These are phyloP conservation scores for Cylindroiulus punctatus DNA, from an alignment of 2,888 invertebrate species.

Conservation along the genomic window DNA sequence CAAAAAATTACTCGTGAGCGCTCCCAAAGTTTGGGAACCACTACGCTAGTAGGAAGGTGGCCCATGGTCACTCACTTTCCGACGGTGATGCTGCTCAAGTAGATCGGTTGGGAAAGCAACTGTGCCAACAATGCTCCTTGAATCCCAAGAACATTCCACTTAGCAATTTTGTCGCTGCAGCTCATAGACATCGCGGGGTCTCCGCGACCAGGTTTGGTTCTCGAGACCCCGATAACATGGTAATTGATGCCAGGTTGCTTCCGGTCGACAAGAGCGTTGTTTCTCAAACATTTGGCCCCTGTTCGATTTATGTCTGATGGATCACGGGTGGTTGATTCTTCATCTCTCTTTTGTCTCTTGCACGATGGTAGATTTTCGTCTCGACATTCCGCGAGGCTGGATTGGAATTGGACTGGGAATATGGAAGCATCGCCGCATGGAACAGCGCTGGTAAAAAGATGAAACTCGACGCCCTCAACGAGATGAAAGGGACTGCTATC, in stretches of 20 bases:
- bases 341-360: neutral
- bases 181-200: constrained; percentile 88
- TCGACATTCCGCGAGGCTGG: too few relatives aligned
- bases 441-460: constrained; percentile 85
- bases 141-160: constrained; percentile 86
- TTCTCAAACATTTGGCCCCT: constrained; percentile 88
- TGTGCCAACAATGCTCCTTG: constrained; percentile 82
- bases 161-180: constrained; percentile 92
- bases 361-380: neutral
- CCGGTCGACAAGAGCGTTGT: constrained; percentile 71
- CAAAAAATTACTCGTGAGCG: too few relatives aligned
- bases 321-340: neutral
- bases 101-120: constrained; percentile 77
- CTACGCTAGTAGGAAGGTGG: too few relatives aligned
- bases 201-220: constrained; percentile 92
- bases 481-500: constrained; percentile 67
- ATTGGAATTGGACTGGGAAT: neutral
- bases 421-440: constrained; percentile 92
- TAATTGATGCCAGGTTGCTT: constrained; percentile 72
- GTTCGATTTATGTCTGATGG: constrained; percentile 74
- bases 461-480: constrained; percentile 74
- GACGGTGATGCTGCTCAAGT: constrained; percentile 77
- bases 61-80: constrained; percentile 73
- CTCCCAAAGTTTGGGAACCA: too few relatives aligned
- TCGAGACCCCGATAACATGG: constrained; percentile 76